Evolutionary conservation across 2,797 vertebrate species (phyloP).

Genomic region (Cirrhinus mrigala): DNA sequence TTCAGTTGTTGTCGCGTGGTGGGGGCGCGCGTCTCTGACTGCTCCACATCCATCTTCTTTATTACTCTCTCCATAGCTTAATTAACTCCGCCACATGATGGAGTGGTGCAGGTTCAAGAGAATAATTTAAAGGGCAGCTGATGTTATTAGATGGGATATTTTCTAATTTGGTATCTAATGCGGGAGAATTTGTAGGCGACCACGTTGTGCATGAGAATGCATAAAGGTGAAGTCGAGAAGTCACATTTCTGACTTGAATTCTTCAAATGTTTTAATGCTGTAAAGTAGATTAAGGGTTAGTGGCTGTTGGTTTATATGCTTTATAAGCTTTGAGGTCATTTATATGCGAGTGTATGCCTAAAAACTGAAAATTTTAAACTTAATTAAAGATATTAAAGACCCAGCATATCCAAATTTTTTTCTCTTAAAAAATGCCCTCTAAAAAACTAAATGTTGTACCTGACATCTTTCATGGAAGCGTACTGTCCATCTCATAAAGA

Average conservation of each 20-base stretch:
- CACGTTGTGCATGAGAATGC: constrained; percentile 28
- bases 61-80: constrained; percentile 77
- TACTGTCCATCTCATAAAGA: too few species aligned
- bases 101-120: constrained; percentile 72
- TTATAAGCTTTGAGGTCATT: background rate
- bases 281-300: background rate
- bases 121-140: constrained; percentile 79
- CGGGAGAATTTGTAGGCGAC: constrained; percentile 47
- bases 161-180: constrained; percentile 57
- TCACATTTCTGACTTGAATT: constrained; percentile 4
- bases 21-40: constrained; percentile 62
- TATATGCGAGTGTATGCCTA: background rate
- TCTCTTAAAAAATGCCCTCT: too few species aligned
- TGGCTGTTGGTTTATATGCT: background rate
- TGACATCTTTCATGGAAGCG: too few species aligned
- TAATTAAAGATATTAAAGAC: too few species aligned
- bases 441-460: too few species aligned
- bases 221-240: constrained; percentile 44
- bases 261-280: background rate
- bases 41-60: constrained; percentile 79
- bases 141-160: constrained; percentile 69
- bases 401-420: too few species aligned
- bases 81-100: constrained; percentile 77
- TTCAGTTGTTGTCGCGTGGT: constrained; percentile 70
- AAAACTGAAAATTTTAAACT: background rate